A percentile compares a stretch with the other conserved stretches of the same genome.
phyloP scores from a whole-genome alignment of 2,888 invertebrate species.

The Napeogenes inachia region DNA sequence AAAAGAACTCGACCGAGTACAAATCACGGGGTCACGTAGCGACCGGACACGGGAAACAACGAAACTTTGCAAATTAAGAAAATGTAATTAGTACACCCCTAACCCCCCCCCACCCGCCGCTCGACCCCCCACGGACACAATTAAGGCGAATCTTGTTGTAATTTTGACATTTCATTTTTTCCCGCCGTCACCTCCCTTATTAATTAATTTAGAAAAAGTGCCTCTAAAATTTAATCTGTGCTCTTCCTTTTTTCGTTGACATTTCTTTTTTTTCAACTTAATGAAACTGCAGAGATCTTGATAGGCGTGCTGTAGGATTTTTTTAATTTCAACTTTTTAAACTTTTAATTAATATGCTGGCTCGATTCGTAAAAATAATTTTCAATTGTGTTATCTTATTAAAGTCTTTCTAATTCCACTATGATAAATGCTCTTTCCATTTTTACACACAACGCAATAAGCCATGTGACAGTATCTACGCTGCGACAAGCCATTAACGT shows the following conservation, averaged over 20 bases:
- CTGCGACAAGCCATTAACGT: neutral
- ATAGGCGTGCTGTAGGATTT: slow-evolving; percentile 42
- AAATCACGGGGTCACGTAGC: slow-evolving; percentile 36
- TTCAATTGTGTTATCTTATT: neutral
- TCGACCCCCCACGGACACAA: slow-evolving; percentile 59
- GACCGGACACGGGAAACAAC: slow-evolving; percentile 44
- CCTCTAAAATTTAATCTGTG: slow-evolving; percentile 73
- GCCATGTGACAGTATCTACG: neutral
- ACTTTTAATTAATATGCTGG: slow-evolving; percentile 47
- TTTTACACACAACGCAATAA: neutral
- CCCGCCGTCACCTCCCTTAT: slow-evolving; percentile 62
- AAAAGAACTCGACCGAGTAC: slow-evolving; percentile 17
- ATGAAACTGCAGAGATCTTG: slow-evolving; percentile 70
- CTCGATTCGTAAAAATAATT: slow-evolving; percentile 19
- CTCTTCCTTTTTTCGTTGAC: slow-evolving; percentile 59
- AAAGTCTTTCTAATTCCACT: slow-evolving; percentile 20
- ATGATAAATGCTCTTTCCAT: neutral
- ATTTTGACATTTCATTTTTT: slow-evolving; percentile 77
- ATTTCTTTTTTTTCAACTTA: slow-evolving; percentile 56
- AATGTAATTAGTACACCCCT: slow-evolving; percentile 68
- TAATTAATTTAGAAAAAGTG: slow-evolving; percentile 72
- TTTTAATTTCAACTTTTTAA: slow-evolving; percentile 46
- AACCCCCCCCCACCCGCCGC: slow-evolving; percentile 40
- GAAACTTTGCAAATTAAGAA: slow-evolving; percentile 75
- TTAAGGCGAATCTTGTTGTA: slow-evolving; percentile 76